phyloP scores from a whole-genome alignment of 2,113 vertebrate genomes.

The Anhinga anhinga region DNA sequence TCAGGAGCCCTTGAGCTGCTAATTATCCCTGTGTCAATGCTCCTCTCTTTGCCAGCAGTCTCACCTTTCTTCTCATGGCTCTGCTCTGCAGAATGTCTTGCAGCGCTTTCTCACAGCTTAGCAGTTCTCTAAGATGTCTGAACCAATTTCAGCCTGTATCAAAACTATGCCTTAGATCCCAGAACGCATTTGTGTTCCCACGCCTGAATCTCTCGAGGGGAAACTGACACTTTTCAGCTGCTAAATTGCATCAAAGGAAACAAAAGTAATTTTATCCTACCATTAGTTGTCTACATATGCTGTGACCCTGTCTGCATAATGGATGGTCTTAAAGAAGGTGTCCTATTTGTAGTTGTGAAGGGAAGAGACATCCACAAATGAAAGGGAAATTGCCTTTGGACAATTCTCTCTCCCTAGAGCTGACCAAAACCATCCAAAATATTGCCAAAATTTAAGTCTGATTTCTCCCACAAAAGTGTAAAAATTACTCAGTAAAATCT shows the following conservation, averaged over 20 bases:
- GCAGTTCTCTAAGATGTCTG: background rate
- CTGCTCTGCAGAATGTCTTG: background rate
- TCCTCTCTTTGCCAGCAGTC: background rate
- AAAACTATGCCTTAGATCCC: background rate
- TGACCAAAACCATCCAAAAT: background rate
- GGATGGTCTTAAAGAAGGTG: background rate
- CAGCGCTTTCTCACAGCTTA: background rate
- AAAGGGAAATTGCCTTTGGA: background rate
- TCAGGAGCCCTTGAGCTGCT: background rate
- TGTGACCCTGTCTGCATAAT: background rate
- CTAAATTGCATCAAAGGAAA: background rate
- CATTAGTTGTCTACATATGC: fast-evolving
- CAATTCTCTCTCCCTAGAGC: background rate
- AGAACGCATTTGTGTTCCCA: background rate
- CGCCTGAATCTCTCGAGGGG: background rate
- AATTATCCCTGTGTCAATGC: background rate
- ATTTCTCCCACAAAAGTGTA: background rate
- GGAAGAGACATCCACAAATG: background rate
- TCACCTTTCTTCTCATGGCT: background rate
- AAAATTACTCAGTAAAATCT: background rate
- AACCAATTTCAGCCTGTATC: background rate
- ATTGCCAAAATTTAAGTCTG: background rate
- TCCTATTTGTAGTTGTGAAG: background rate
- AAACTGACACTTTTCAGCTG: background rate
- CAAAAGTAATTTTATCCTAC: background rate